phyloP scores from a whole-genome alignment of 2,113 vertebrate genomes.

The Phocoena sinus region DNA sequence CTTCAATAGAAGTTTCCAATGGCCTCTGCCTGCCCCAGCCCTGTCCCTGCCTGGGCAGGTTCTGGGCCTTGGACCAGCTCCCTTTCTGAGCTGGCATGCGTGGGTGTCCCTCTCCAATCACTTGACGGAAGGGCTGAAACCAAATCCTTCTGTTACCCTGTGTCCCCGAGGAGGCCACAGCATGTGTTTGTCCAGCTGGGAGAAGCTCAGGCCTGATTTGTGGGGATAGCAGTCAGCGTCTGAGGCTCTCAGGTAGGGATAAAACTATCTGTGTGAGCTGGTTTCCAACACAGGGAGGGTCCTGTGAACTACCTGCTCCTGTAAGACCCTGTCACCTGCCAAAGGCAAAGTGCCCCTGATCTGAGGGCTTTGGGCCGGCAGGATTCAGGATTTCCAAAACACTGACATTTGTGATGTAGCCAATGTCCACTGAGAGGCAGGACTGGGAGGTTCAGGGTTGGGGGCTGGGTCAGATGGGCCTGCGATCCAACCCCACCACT shows the following conservation, averaged over 20 bases:
- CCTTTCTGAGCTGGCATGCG: background rate
- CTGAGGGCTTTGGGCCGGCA: background rate
- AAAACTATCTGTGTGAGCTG: background rate
- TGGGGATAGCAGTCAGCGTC: background rate
- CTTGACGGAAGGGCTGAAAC: conserved; percentile 20
- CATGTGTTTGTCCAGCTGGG: background rate
- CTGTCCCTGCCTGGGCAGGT: background rate
- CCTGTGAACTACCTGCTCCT: background rate
- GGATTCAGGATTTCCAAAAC: background rate
- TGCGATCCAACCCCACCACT: background rate
- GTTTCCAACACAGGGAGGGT: background rate
- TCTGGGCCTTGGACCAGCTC: background rate
- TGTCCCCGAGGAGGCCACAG: background rate
- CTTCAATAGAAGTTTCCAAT: background rate
- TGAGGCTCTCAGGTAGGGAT: background rate
- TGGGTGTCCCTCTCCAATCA: background rate
- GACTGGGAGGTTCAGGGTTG: background rate
- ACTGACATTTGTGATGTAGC: background rate
- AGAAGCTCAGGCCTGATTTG: background rate
- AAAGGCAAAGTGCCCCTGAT: background rate
- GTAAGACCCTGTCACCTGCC: background rate
- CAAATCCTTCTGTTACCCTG: background rate
- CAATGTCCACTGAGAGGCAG: background rate
- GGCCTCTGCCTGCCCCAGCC: background rate
- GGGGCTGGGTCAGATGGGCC: background rate